Conservation (phyloP, 2,113 vertebrate genomes). For the Peromyscus polionotus region DNA sequence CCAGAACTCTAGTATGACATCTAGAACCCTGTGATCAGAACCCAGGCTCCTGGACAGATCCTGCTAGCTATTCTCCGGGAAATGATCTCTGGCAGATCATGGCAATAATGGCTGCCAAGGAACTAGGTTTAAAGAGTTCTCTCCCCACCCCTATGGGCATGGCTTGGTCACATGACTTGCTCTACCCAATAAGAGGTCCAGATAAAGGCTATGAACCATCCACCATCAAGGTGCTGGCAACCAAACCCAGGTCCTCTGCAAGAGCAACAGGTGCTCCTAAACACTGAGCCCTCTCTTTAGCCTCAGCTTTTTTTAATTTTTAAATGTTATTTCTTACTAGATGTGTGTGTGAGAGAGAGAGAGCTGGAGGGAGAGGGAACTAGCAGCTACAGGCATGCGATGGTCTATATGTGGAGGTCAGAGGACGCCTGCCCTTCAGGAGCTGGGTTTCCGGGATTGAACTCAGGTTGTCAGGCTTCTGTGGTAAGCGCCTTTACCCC, state of each 20-base stretch:
- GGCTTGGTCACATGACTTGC: neutral
- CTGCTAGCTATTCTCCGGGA: neutral
- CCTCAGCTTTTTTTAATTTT: neutral
- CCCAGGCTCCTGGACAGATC: too few relatives aligned
- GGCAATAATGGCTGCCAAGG: too few relatives aligned
- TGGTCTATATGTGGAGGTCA: neutral
- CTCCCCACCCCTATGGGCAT: accelerated
- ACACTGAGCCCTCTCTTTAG: neutral
- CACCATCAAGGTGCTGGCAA: neutral
- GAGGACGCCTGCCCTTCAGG: neutral
- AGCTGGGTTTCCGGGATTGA: neutral
- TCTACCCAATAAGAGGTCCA: neutral
- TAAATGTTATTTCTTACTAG: neutral
- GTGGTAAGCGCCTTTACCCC: neutral
- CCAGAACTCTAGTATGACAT: neutral
- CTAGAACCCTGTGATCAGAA: neutral
- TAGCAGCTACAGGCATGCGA: neutral
- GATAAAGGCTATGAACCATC: neutral
- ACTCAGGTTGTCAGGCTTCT: neutral
- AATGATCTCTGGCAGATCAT: neutral
- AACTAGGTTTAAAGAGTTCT: neutral
- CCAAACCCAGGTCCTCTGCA: neutral
- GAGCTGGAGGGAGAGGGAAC: neutral
- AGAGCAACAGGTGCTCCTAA: neutral
- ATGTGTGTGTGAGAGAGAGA: neutral